Evolutionary conservation across 2,888 invertebrate genomes (phyloP).

Genomic region (Drosophila mimetica): DNA sequence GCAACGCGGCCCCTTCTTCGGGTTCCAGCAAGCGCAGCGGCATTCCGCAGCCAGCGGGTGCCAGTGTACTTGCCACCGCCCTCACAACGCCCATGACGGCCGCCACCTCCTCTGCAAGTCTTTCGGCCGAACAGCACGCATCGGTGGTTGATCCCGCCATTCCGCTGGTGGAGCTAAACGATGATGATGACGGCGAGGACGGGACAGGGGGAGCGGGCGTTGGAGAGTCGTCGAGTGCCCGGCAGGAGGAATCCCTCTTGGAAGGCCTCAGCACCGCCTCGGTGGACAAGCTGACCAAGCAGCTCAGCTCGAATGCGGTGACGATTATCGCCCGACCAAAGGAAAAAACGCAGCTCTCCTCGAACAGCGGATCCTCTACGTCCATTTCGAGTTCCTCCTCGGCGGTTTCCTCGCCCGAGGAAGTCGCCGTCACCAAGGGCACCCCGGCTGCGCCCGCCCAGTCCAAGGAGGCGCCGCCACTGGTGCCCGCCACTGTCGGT

Average conservation of each 20-base stretch:
- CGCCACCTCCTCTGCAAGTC: background rate
- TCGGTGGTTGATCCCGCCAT: constrained; percentile 46
- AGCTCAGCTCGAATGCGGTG: constrained; percentile 82
- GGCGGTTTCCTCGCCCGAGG: constrained; percentile 23
- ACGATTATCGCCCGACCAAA: constrained; percentile 83
- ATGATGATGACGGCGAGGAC: constrained; percentile 57
- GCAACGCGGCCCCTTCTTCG: background rate
- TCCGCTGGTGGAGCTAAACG: constrained; percentile 74
- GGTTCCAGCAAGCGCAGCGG: constrained; percentile 2
- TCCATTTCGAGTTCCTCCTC: constrained; percentile 45
- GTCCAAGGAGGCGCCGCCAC: constrained; percentile 58
- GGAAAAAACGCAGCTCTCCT: constrained; percentile 48
- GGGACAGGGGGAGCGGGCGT: background rate
- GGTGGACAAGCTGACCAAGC: constrained; percentile 82
- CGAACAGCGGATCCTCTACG: background rate
- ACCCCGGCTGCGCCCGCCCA: constrained; percentile 4
- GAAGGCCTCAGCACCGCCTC: constrained; percentile 67
- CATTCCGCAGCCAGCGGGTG: background rate
- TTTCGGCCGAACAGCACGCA: constrained; percentile 13
- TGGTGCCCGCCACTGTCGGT: constrained; percentile 35
- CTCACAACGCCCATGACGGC: constrained; percentile 13
- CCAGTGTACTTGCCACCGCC: constrained; percentile 46
- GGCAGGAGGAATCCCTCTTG: constrained; percentile 30
- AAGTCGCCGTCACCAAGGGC: constrained; percentile 7
- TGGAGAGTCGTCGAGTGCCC: background rate